These are phyloP conservation scores for Acomys russatus DNA, from an alignment of 2,797 vertebrate species.

Conservation along the genomic window DNA sequence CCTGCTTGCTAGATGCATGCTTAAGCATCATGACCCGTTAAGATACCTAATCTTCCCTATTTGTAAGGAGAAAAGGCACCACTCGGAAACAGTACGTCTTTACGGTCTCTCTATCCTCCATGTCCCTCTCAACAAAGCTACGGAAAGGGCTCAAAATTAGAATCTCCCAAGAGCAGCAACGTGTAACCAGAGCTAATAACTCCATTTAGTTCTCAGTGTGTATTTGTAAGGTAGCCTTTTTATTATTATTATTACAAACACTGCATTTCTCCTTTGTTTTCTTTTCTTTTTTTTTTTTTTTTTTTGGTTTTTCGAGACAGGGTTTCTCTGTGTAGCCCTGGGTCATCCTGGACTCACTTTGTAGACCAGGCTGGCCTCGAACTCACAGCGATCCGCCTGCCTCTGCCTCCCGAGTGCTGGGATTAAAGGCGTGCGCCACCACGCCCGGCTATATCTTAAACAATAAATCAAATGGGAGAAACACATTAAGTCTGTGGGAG, in stretches of 20 bases:
- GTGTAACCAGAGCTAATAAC: slow-evolving; percentile 27
- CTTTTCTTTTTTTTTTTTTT: too few relatives aligned
- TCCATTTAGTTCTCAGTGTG: not conserved
- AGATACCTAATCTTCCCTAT: not conserved
- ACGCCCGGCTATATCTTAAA: slow-evolving; percentile 53
- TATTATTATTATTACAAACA: slow-evolving; percentile 34
- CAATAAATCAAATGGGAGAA: slow-evolving; percentile 29
- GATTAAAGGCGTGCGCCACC: too few relatives aligned
- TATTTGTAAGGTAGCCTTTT: slow-evolving; percentile 46
- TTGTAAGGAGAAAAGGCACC: slow-evolving; percentile 38
- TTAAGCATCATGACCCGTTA: not conserved
- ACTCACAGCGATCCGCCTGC: too few relatives aligned
- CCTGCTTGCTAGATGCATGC: not conserved
- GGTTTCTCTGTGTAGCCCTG: too few relatives aligned
- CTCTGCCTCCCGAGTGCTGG: too few relatives aligned
- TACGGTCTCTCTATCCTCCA: not conserved
- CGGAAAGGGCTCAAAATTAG: slow-evolving; percentile 21
- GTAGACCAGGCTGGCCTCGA: too few relatives aligned
- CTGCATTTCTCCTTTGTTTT: slow-evolving; percentile 42
- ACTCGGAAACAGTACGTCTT: not conserved
- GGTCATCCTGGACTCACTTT: too few relatives aligned
- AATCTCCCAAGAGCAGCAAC: slow-evolving; percentile 13
- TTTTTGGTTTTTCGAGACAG: too few relatives aligned
- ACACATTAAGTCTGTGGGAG: slow-evolving; percentile 19
- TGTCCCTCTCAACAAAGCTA: slow-evolving; percentile 35